Percentiles rank a stretch among this genome's conserved stretches.
These are phyloP conservation scores for Malurus melanocephalus DNA, from an alignment of 2,113 vertebrate genomes.

Conservation along the genomic window DNA sequence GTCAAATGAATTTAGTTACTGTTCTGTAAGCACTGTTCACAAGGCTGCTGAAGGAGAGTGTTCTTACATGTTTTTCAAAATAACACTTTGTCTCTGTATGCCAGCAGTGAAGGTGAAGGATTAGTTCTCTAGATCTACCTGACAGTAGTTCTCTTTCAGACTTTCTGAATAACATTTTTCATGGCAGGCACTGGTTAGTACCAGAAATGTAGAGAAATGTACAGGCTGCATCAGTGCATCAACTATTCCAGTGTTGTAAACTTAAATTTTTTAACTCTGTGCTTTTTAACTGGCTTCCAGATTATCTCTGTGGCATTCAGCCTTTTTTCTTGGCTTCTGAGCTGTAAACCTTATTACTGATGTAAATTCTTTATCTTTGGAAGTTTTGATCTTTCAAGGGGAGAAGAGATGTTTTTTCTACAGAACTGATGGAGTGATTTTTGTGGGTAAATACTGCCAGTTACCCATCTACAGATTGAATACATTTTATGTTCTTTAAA, in stretches of 20 bases:
- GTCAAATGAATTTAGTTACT: not conserved
- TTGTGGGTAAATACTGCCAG: not conserved
- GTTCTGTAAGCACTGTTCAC: not conserved
- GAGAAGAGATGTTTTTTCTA: not conserved
- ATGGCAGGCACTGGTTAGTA: not conserved
- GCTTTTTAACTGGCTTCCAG: not conserved
- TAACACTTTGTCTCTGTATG: not conserved
- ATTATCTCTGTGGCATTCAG: not conserved
- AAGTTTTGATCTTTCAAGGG: not conserved
- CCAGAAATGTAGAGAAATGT: not conserved
- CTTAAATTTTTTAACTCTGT: fast-evolving
- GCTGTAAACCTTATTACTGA: not conserved
- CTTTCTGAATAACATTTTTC: not conserved
- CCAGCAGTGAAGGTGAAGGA: not conserved
- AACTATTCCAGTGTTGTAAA: not conserved
- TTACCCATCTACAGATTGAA: not conserved
- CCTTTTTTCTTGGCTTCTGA: not conserved
- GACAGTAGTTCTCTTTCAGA: not conserved
- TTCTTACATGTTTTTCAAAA: not conserved
- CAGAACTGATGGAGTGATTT: not conserved
- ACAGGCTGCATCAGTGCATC: not conserved
- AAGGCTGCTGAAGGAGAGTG: not conserved
- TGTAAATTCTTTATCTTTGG: not conserved
- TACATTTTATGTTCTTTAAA: not conserved
- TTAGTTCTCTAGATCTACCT: not conserved